Evolutionary conservation across 1,140 invertebrate genomes (phyloP).

Genomic region (Drosophila pseudoananassae): DNA sequence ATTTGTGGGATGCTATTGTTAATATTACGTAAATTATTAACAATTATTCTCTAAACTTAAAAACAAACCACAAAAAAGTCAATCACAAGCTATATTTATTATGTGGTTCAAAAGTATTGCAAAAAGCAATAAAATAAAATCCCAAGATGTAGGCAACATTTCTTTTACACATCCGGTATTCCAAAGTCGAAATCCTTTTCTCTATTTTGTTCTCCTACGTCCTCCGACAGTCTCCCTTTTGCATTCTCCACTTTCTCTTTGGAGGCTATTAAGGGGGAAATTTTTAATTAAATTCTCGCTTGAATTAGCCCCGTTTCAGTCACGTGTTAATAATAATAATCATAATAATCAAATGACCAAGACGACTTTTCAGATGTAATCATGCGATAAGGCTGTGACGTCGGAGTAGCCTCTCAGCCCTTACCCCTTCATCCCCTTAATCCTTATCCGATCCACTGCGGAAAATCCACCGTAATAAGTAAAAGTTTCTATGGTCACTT

Average conservation of each 20-base stretch:
- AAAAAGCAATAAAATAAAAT: neutral
- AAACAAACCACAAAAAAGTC: too few relatives aligned
- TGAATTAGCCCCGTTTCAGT: constrained; percentile 73
- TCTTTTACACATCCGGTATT: neutral
- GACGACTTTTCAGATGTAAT: constrained; percentile 26
- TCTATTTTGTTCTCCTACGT: neutral
- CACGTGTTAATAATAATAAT: constrained; percentile 82
- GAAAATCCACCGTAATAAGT: constrained; percentile 44
- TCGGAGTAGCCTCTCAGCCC: constrained; percentile 8
- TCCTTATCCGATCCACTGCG: neutral
- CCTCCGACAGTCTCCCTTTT: neutral
- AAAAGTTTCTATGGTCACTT: constrained; percentile 59
- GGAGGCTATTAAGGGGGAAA: constrained; percentile 59
- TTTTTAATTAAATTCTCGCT: constrained; percentile 81
- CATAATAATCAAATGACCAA: constrained; percentile 75
- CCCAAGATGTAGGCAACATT: neutral
- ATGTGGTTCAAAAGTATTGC: too few relatives aligned
- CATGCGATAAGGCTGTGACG: constrained; percentile 44
- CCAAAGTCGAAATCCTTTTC: neutral
- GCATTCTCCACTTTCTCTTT: constrained; percentile 8
- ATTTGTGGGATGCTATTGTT: neutral
- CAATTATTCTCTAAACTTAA: too few relatives aligned
- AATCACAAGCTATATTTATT: too few relatives aligned
- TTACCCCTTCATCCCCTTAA: neutral
- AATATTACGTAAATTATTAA: too few relatives aligned